A percentile compares a stretch with the other conserved stretches of the same genome.
Conservation (phyloP, 23 tunicate species). For the Trididemnum nubilum region DNA sequence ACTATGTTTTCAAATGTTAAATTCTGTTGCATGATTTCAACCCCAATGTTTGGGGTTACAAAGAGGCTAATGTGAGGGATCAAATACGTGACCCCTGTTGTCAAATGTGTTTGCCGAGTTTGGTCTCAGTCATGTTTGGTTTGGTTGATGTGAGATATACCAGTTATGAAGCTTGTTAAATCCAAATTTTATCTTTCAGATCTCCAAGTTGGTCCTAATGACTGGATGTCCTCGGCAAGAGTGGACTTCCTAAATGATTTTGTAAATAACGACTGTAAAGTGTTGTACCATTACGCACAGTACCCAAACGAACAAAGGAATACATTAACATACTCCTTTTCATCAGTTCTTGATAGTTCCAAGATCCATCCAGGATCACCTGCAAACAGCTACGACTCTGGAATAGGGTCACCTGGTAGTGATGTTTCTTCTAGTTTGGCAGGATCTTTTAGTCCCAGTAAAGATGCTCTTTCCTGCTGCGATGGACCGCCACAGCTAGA, state of each 20-base stretch:
- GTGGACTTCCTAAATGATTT: not conserved
- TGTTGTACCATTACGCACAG: not conserved
- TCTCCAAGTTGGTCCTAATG: not conserved
- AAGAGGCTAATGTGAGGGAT: too few species aligned
- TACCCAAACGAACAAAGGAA: not conserved
- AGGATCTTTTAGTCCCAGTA: not conserved
- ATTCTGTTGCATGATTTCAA: too few species aligned
- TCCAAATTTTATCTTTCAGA: not conserved
- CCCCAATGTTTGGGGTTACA: too few species aligned
- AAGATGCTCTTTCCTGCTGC: not conserved
- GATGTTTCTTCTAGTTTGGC: not conserved
- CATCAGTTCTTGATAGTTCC: too few species aligned
- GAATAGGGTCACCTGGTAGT: constrained; percentile 51
- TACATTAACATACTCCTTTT: not conserved
- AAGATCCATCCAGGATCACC: too few species aligned
- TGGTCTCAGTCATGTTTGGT: too few species aligned
- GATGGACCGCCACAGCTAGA: not conserved
- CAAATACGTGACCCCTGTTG: too few species aligned
- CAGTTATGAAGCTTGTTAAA: too few species aligned
- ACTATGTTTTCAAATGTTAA: too few species aligned
- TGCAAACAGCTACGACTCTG: constrained; percentile 52
- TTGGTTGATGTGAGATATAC: too few species aligned
- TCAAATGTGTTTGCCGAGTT: too few species aligned
- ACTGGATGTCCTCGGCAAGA: constrained; percentile 19
- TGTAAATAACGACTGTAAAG: not conserved